Percentiles rank a stretch among this genome's conserved stretches.
Conservation (phyloP, 2,888 invertebrate genomes). For the Eupithecia tripunctaria region DNA sequence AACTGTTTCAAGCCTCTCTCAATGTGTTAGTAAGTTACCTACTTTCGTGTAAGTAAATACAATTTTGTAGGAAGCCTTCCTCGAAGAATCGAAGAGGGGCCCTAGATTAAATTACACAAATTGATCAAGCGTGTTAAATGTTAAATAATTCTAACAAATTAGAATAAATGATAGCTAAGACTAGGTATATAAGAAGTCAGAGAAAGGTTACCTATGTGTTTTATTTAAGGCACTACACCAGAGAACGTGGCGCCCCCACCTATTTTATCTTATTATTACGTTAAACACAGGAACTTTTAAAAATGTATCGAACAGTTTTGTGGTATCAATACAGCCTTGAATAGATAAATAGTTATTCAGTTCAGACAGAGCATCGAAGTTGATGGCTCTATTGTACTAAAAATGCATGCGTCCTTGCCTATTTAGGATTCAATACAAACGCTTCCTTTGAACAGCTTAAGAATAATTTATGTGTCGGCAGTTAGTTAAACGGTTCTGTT, state of each 20-base stretch:
- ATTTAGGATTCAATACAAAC: slow-evolving; percentile 27
- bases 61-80: too few species aligned
- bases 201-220: too few species aligned
- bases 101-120: neutral
- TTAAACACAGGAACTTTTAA: too few species aligned
- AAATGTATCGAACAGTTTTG: too few species aligned
- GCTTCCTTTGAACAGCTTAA: slow-evolving; percentile 12
- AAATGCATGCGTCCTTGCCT: slow-evolving; percentile 30
- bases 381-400: slow-evolving; percentile 39
- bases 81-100: neutral
- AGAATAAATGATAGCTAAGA: too few species aligned
- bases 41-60: neutral
- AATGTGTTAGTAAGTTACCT: too few species aligned
- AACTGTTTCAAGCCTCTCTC: neutral
- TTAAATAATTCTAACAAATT: neutral
- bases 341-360: neutral
- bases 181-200: neutral
- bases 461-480: slow-evolving; percentile 6
- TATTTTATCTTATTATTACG: too few species aligned
- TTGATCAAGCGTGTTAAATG: neutral
- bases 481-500: neutral
- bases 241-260: too few species aligned
- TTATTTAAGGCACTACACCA: too few species aligned
- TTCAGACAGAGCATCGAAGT: slow-evolving; percentile 12
- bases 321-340: neutral